These are phyloP conservation scores for Ypsolopha scabrella DNA, from an alignment of 2,888 invertebrate species.

Conservation along the genomic window DNA sequence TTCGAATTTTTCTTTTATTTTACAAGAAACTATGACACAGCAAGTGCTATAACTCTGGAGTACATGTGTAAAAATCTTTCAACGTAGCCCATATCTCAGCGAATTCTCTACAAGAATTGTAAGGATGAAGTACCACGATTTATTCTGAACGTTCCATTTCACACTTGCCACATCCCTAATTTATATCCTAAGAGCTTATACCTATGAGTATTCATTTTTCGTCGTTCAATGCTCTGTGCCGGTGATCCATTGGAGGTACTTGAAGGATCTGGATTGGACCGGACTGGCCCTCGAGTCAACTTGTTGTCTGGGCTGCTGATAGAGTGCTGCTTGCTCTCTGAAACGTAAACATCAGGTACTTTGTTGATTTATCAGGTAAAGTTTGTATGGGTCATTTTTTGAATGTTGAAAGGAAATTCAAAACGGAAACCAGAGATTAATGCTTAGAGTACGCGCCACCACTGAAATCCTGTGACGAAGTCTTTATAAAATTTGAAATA, in stretches of 20 bases:
- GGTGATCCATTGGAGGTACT: slow-evolving; percentile 67
- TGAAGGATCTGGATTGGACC: slow-evolving; percentile 65
- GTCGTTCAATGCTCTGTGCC: slow-evolving; percentile 53
- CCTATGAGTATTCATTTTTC: not conserved
- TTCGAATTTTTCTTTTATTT: slow-evolving; percentile 14
- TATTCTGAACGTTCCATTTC: not conserved
- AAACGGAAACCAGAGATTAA: no score
- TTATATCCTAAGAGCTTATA: not conserved
- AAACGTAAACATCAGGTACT: slow-evolving; percentile 17
- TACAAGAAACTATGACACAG: no score
- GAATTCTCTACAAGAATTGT: slow-evolving; percentile 37
- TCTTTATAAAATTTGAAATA: no score
- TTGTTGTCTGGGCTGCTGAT: slow-evolving; percentile 41
- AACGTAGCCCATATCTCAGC: slow-evolving; percentile 21
- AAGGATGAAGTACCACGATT: slow-evolving; percentile 6
- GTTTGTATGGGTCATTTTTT: not conserved
- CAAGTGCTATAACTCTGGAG: no score
- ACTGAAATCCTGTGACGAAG: no score
- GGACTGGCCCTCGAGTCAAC: slow-evolving; percentile 46
- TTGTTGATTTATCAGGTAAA: not conserved
- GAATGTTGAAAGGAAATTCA: no score
- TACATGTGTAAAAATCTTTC: not conserved
- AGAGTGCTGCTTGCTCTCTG: slow-evolving; percentile 54
- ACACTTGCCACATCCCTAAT: not conserved
- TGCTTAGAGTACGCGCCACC: no score